Evolutionary conservation across 53 echinoderm and acorn worm species (phyloP).

Genomic region (Mesocentrotus franciscanus): DNA sequence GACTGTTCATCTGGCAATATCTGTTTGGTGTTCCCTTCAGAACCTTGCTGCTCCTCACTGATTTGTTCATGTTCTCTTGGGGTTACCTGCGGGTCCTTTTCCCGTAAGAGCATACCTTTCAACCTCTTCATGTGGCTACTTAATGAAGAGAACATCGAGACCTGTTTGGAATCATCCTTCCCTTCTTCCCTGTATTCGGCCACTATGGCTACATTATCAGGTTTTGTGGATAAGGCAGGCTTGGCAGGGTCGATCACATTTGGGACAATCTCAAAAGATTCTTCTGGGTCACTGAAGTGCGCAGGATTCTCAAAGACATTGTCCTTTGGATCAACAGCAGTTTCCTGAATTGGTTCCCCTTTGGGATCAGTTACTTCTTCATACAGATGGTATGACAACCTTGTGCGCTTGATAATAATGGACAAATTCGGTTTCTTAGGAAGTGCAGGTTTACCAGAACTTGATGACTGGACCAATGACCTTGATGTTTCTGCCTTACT

Average conservation of each 20-base stretch:
- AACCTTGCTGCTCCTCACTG: not conserved
- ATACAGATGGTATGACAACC: constrained; percentile 50
- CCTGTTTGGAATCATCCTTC: constrained; percentile 29
- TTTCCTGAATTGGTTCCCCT: not conserved
- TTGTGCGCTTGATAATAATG: constrained; percentile 2
- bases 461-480: not conserved
- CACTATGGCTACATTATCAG: constrained; percentile 43
- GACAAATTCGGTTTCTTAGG: constrained; percentile 62
- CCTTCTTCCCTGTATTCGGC: constrained; percentile 1
- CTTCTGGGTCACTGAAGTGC: constrained; percentile 59
- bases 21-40: not conserved
- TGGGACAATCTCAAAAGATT: constrained; percentile 44
- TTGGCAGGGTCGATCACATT: not conserved
- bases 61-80: not conserved
- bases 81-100: constrained; percentile 25
- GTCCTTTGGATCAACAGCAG: constrained; percentile 27
- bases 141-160: constrained; percentile 40
- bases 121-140: constrained; percentile 58
- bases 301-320: constrained; percentile 63
- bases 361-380: constrained; percentile 7
- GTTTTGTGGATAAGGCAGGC: not conserved
- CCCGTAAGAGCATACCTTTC: constrained; percentile 59
- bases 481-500: not conserved
- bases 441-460: constrained; percentile 33
- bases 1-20: not conserved